A percentile compares a stretch with the other conserved stretches of the same genome.
Evolutionary conservation across 2,113 vertebrate species (phyloP).

Genomic region (Delphinus delphis): DNA sequence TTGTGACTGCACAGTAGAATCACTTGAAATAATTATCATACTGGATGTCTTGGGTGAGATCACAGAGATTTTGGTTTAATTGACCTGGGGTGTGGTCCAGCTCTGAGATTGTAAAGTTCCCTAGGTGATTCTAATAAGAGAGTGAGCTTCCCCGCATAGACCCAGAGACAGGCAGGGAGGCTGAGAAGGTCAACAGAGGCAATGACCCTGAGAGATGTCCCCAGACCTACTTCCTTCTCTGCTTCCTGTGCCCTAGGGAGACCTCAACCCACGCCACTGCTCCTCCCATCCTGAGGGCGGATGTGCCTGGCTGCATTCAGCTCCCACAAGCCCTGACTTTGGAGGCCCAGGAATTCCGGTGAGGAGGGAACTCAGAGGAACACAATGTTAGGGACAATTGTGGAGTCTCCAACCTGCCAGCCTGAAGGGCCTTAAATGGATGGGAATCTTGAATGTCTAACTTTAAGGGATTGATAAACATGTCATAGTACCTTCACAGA

Average conservation of each 20-base stretch:
- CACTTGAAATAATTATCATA: neutral
- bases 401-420: neutral
- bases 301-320: conserved; percentile 8
- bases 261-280: neutral
- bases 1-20: neutral
- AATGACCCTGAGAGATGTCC: neutral
- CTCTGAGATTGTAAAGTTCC: neutral
- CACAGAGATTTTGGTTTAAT: neutral
- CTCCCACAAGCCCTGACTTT: neutral
- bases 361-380: neutral
- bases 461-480: too few relatives aligned
- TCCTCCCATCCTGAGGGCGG: conserved; percentile 49
- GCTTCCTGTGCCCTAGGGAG: conserved; percentile 46
- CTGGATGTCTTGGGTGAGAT: neutral
- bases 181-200: neutral
- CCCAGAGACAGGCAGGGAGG: neutral
- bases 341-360: neutral
- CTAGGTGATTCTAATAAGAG: neutral
- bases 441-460: neutral
- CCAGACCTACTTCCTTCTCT: conserved; percentile 3
- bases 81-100: neutral
- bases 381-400: neutral
- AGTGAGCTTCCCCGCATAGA: neutral
- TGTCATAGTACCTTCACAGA: neutral
- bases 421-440: neutral